phyloP scores from a whole-genome alignment of 2,113 vertebrate species.

The Vicugna pacos region DNA sequence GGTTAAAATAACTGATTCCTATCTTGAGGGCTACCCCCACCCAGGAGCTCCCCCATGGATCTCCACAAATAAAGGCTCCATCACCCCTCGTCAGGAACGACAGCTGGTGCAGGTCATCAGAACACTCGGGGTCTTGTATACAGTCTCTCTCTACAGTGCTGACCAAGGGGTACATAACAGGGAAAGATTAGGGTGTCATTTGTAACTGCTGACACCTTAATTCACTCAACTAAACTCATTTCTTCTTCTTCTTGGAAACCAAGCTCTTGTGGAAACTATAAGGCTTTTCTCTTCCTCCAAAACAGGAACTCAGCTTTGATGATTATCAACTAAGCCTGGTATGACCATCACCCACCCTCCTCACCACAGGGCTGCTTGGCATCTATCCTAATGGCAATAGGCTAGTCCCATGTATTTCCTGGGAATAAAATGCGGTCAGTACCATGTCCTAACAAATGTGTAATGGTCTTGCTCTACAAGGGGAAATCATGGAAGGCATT shows the following conservation, averaged over 20 bases:
- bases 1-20: background rate
- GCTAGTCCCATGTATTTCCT: background rate
- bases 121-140: background rate
- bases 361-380: background rate
- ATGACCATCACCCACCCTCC: background rate
- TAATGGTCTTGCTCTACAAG: background rate
- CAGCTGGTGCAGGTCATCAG: background rate
- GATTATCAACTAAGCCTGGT: background rate
- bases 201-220: background rate
- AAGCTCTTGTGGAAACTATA: background rate
- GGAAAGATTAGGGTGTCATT: background rate
- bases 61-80: background rate
- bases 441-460: background rate
- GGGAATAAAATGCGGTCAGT: background rate
- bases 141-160: background rate
- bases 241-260: background rate
- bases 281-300: background rate
- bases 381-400: background rate
- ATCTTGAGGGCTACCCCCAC: background rate
- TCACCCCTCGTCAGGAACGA: background rate
- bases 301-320: too few relatives aligned
- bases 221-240: background rate
- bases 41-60: accelerated
- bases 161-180: background rate
- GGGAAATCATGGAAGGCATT: background rate